Evolutionary conservation across 2,888 invertebrate genomes (phyloP).

Genomic region (Limnephilus lunatus): DNA sequence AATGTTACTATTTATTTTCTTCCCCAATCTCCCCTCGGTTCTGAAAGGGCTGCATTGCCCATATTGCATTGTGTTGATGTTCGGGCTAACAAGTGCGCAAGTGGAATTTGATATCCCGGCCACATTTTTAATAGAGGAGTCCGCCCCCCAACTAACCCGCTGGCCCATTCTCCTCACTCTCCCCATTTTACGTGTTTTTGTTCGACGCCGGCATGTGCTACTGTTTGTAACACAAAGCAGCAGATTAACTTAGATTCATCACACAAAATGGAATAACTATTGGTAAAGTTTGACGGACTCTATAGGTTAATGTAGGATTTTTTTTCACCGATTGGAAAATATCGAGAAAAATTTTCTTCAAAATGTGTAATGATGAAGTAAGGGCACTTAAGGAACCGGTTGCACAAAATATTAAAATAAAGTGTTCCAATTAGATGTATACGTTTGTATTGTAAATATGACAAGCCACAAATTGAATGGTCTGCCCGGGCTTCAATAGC

Average conservation of each 20-base stretch:
- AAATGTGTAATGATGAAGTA: too few species aligned
- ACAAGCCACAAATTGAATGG: too few species aligned
- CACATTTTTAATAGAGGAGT: slow-evolving; percentile 76
- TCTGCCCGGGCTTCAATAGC: too few species aligned
- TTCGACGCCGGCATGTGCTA: slow-evolving; percentile 50
- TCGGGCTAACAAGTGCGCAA: slow-evolving; percentile 66
- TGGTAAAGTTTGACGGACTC: background rate
- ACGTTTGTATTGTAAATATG: too few species aligned
- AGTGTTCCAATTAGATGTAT: too few species aligned
- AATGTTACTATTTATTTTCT: background rate
- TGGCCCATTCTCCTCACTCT: slow-evolving; percentile 14
- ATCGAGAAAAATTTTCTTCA: too few species aligned
- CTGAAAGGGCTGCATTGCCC: slow-evolving; percentile 22
- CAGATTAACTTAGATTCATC: background rate
- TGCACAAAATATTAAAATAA: too few species aligned
- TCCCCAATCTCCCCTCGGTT: background rate
- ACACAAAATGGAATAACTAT: background rate
- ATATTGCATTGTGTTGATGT: slow-evolving; percentile 42
- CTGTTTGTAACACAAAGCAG: slow-evolving; percentile 20
- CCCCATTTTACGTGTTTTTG: background rate
- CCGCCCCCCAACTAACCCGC: slow-evolving; percentile 33
- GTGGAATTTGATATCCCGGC: slow-evolving; percentile 79
- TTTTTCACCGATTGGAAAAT: too few species aligned
- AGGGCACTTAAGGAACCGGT: too few species aligned
- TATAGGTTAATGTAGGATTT: background rate